phyloP scores from a whole-genome alignment of 2,113 vertebrate genomes.

The Pycnonotus jocosus region DNA sequence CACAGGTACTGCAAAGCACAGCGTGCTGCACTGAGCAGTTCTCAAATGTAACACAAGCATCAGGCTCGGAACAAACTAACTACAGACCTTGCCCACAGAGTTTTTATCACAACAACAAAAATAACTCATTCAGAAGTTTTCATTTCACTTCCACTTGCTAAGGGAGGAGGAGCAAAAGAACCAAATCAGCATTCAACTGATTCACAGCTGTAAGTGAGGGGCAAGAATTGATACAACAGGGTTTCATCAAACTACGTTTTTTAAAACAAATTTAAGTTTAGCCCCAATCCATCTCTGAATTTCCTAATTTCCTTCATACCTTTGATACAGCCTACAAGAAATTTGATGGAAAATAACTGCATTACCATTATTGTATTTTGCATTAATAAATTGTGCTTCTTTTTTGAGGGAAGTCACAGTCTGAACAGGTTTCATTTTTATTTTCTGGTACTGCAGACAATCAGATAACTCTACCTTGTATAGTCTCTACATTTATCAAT shows the following conservation, averaged over 20 bases:
- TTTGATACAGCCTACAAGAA: background rate
- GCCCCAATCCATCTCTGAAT: background rate
- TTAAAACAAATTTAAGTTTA: background rate
- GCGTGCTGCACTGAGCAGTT: fast-evolving
- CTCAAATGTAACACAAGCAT: background rate
- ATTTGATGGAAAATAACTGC: background rate
- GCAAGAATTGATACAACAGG: background rate
- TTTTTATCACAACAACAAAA: background rate
- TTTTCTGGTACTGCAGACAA: background rate
- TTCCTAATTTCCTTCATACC: background rate
- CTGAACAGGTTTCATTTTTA: background rate
- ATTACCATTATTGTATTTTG: background rate
- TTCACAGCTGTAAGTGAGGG: background rate
- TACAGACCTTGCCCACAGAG: background rate
- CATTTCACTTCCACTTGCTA: background rate
- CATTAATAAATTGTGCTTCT: background rate
- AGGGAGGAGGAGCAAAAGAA: background rate
- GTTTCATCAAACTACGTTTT: background rate
- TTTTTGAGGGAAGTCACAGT: background rate
- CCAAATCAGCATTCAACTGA: background rate
- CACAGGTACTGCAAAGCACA: background rate
- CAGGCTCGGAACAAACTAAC: background rate
- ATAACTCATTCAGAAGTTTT: background rate
- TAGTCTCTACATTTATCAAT: background rate
- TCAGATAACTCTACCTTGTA: background rate